Evolutionary conservation across 2,797 vertebrate species (phyloP), one percentile per base, ranked within the genome.

Genomic region (Botia almorhae): DNA sequence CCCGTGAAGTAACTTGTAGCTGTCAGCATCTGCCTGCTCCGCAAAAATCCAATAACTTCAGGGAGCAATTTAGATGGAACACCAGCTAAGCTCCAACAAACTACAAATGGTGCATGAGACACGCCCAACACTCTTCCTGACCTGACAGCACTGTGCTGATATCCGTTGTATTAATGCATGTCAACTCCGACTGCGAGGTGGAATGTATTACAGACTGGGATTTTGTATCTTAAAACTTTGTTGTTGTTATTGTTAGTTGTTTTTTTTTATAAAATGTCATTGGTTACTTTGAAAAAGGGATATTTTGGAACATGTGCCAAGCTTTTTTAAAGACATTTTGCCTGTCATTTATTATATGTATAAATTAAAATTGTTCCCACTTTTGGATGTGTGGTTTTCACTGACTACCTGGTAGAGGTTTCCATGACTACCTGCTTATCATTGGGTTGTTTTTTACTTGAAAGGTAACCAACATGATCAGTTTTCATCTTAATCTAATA

Each of bases 31-130:
- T 81, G 85, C 88, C 75, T 16, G 72, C 87, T 89, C 86, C 82
- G 83, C 80, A 90, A 84, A 91, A 81, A 90, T 88, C 91, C 92
- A 88, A 84, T 87, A 91, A 93, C 88, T 90, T 90, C 36, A 56
- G 64, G 89, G 90, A 85, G 91, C 88, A 90, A 91, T 93, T 93
- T 89, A 89, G 90, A 90, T 89, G 89, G 92, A 93, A 91, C 85
- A 87, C 89, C 91, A 90, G 89, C 86, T 88, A 90, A 91, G 90
- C 91, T 90, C 84, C 83, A 88, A 87, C 89, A 92, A 89, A 90
- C 89, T 89, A 87, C 90, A 91, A 92, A 92, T 90, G 88, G 88
- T 90, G 89, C 88, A 88, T 90, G 87, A 84, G 88, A 92, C 87
- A 87, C 88, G 79, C 77, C 86, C 87, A 81, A 84, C 81, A 86